Percentiles rank a stretch among this genome's conserved stretches.
Conservation (phyloP, 2,113 vertebrate species). For the Prunella fulvescens region DNA sequence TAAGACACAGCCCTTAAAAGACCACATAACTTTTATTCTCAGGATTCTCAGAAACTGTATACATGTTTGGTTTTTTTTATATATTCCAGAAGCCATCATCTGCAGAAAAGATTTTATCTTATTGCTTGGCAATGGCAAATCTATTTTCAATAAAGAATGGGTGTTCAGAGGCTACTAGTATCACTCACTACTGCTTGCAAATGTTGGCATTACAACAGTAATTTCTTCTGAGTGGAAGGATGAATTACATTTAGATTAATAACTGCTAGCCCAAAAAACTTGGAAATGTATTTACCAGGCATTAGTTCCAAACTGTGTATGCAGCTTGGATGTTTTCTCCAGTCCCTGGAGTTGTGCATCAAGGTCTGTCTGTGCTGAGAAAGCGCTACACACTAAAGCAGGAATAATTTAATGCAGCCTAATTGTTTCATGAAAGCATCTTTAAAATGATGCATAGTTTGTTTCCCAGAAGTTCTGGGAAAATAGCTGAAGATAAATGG, state of each 20-base stretch:
- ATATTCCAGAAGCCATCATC: not conserved
- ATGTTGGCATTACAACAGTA: not conserved
- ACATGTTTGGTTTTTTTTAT: not conserved
- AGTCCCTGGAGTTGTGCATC: not conserved
- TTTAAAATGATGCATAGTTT: conserved; percentile 6
- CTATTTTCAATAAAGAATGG: conserved; percentile 23
- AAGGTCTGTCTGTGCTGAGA: not conserved
- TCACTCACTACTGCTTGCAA: conserved; percentile 16
- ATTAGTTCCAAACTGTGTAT: not conserved
- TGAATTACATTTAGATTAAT: conserved; percentile 24
- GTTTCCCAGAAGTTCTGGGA: not conserved
- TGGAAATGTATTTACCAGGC: not conserved
- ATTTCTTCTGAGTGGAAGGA: conserved; percentile 5
- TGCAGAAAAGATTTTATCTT: conserved; percentile 22
- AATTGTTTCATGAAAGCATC: conserved; percentile 10
- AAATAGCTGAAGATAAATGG: conserved; percentile 3
- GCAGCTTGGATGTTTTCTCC: not conserved
- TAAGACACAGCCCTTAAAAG: conserved; percentile 19
- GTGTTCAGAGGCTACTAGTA: not conserved
- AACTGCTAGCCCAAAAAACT: not conserved
- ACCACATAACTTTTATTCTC: not conserved
- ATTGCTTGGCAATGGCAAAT: not conserved
- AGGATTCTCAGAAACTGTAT: not conserved
- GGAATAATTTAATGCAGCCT: conserved; percentile 1
- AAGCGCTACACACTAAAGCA: not conserved